Percentiles rank a stretch among this genome's conserved stretches.
Conservation (phyloP, 2,797 vertebrate genomes). For the Acrocephalus scirpaceus region DNA sequence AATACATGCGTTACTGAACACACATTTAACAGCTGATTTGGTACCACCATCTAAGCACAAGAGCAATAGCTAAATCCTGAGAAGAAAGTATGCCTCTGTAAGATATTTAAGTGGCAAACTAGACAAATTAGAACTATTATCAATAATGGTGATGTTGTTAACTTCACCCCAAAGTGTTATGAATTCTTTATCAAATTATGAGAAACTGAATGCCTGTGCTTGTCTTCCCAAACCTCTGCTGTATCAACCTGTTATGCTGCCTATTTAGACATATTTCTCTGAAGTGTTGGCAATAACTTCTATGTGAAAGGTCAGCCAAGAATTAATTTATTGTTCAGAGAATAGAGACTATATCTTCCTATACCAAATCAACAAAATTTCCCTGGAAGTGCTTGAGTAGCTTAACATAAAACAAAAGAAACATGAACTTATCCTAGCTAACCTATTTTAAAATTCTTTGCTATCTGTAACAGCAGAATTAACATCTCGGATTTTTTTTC, state of each 20-base stretch:
- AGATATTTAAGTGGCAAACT: neutral
- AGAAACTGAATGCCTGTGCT: neutral
- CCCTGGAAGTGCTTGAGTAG: neutral
- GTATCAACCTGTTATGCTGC: neutral
- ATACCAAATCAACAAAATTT: neutral
- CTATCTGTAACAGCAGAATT: neutral
- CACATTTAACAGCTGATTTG: neutral
- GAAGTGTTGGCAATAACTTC: neutral
- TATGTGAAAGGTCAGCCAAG: neutral
- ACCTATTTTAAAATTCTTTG: neutral
- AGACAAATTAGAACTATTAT: neutral
- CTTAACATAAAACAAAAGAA: neutral
- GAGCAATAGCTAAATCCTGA: neutral
- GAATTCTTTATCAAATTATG: neutral
- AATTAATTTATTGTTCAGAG: neutral
- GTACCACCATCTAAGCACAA: neutral
- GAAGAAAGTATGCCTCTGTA: neutral
- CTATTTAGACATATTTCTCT: neutral
- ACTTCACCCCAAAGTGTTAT: neutral
- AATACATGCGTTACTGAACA: neutral
- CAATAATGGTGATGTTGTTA: neutral
- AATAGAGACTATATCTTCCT: neutral
- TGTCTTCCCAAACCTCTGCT: neutral
- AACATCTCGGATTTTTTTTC: neutral
- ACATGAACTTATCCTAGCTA: neutral